These are phyloP conservation scores for Orestias chungarensis DNA, from an alignment of 2,797 vertebrate species.

Conservation along the genomic window DNA sequence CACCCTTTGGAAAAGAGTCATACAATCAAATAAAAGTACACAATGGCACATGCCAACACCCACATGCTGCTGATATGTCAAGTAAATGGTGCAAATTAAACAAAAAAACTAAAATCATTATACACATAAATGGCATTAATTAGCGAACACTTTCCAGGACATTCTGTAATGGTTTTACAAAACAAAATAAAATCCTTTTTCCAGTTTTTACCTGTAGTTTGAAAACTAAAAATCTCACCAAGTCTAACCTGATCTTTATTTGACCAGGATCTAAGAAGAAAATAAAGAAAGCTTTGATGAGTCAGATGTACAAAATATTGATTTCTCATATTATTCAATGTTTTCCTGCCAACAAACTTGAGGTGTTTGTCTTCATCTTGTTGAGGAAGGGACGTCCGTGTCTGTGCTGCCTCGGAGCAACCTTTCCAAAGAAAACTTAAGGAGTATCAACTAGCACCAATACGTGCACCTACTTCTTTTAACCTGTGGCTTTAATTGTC, in stretches of 20 bases:
- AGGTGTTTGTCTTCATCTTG: slow-evolving; percentile 36
- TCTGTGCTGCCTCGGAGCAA: slow-evolving; percentile 41
- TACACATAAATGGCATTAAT: slow-evolving; percentile 27
- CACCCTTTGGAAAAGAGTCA: slow-evolving; percentile 21
- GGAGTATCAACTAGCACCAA: slow-evolving; percentile 62
- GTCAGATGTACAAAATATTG: slow-evolving; percentile 2
- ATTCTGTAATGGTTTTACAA: slow-evolving; percentile 23
- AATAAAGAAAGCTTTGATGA: slow-evolving; percentile 14
- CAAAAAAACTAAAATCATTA: slow-evolving; percentile 25
- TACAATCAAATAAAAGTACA: slow-evolving; percentile 15
- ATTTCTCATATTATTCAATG: slow-evolving; percentile 8
- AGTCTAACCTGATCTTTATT: not conserved
- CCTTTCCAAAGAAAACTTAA: slow-evolving; percentile 34
- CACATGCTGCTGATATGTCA: slow-evolving; percentile 64
- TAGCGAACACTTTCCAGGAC: slow-evolving; percentile 47
- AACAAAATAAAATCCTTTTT: slow-evolving; percentile 16
- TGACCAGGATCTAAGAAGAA: slow-evolving; percentile 4
- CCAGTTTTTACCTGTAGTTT: slow-evolving; percentile 31
- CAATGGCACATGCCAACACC: slow-evolving; percentile 25
- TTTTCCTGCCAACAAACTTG: slow-evolving; percentile 41
- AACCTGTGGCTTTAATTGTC: slow-evolving; percentile 53
- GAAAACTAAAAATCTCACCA: not conserved
- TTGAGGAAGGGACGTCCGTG: slow-evolving; percentile 19
- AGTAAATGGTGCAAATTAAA: slow-evolving; percentile 58
- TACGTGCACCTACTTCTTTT: slow-evolving; percentile 55